These are phyloP conservation scores for Metaphire vulgaris DNA, from an alignment of 1,140 invertebrate genomes.

Conservation along the genomic window DNA sequence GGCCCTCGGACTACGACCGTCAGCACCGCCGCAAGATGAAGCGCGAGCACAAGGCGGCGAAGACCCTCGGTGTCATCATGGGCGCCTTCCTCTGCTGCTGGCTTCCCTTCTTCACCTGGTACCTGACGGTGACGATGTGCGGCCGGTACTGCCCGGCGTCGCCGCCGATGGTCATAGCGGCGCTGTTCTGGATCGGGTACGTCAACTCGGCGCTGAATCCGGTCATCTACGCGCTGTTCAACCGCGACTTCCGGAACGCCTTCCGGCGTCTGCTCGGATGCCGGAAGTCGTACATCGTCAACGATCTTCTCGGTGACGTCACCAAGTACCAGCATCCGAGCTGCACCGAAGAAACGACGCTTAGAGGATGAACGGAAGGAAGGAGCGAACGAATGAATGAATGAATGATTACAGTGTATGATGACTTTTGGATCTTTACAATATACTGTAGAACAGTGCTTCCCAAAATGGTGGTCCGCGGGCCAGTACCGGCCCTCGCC, in stretches of 20 bases:
- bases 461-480: too few species aligned
- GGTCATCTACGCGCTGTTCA: conserved; percentile 99
- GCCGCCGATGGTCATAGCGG: conserved; percentile 4
- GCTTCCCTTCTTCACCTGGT: conserved; percentile 20
- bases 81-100: conserved; percentile 17
- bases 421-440: too few species aligned
- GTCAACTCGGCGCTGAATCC: conserved; percentile 95
- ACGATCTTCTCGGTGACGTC: not conserved
- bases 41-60: conserved; percentile 89
- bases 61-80: conserved; percentile 61
- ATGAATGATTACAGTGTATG: too few species aligned
- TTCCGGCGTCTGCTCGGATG: conserved; percentile 67
- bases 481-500: too few species aligned
- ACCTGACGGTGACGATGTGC: conserved; percentile 5
- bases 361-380: not conserved
- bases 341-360: not conserved
- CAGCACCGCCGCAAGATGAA: conserved; percentile 48
- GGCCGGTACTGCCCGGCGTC: conserved; percentile 38
- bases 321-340: not conserved
- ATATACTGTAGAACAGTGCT: too few species aligned
- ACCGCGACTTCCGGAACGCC: conserved; percentile 95
- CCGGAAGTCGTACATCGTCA: conserved; percentile 42
- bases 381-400: too few species aligned
- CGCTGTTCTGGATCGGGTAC: conserved; percentile 92
- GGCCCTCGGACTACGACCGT: not conserved